Evolutionary conservation across 2,888 invertebrate species (phyloP), one percentile per base, ranked within the genome.

Genomic region (Hydraecia micacea): DNA sequence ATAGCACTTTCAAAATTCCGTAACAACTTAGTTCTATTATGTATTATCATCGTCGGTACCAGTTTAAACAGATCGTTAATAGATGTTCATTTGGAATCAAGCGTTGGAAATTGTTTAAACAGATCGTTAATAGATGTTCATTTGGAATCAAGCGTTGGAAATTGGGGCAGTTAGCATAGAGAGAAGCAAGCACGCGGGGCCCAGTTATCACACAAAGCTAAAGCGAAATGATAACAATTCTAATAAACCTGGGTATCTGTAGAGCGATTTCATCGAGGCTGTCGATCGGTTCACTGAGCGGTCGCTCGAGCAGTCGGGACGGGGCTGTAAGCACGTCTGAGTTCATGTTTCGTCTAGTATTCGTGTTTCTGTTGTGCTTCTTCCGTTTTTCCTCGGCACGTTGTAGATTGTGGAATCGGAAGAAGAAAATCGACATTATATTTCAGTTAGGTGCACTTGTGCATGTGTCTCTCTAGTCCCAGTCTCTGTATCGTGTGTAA

Each of bases 381-480:
- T 91, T 94, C 85, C 94, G 92, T 72, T 93, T 94, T 95, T 98
- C 98, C 97, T 98, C 98, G 94, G 98, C 98, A 86, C 99, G 98
- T 95, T 98, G 98, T 94, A 98, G 97, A 97, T 98, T 98, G 98
- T 98, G 99, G 95, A 99, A 98, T 91, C 99, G 99, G 97, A 99
- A 99, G 98, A 99, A 99, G 98, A 99, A 99, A 97, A 99, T 98
- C 97, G 99, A 99, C 99, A 99, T 99, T 97, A 98, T 98, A 97
- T 92, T 90, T 84, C 70, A 67, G 46, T 89, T 88, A 73, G 36
- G 74, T 84, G 77, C 90, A 92, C 90, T 87, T 72, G 42, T 82
- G 77, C 72, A 75, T 82, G 68, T 70, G 84, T 75, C 49, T 60
- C 32, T 80, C 58, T 73, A 74, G n/a, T 55, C 32, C 42, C 66